Conservation (phyloP, 1,140 invertebrate genomes). For the Brevipalpus yothersi region DNA sequence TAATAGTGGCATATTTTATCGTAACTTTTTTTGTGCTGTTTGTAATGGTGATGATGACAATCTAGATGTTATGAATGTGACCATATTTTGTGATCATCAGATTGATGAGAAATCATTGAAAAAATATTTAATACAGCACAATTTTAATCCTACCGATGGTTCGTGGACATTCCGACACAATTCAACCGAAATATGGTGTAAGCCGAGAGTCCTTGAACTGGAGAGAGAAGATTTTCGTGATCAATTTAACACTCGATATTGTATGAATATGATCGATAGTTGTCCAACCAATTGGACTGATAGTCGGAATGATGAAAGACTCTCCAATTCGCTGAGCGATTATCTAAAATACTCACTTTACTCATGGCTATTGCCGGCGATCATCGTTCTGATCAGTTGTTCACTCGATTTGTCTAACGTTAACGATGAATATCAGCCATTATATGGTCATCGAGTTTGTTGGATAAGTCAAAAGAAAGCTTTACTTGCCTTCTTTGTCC, state of each 20-base stretch:
- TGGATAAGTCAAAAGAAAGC: slow-evolving; percentile 25
- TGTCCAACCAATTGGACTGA: neutral
- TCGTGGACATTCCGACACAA: neutral
- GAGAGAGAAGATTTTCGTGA: neutral
- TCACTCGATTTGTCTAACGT: neutral
- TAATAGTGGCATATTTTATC: neutral
- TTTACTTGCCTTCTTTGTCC: slow-evolving; percentile 20
- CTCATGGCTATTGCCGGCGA: slow-evolving; percentile 17
- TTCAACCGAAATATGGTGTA: neutral
- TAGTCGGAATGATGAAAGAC: neutral
- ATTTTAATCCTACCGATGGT: neutral
- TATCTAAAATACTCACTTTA: slow-evolving; percentile 17
- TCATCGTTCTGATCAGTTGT: slow-evolving; percentile 9
- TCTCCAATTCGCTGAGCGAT: neutral
- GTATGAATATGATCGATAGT: neutral
- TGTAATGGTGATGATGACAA: neutral
- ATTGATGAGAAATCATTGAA: neutral
- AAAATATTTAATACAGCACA: too few relatives aligned
- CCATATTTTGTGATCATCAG: neutral
- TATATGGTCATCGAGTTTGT: slow-evolving; percentile 17
- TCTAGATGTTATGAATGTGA: neutral
- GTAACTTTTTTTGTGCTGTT: neutral
- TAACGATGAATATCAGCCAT: slow-evolving; percentile 4
- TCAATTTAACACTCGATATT: neutral
- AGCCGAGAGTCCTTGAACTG: neutral